phyloP scores from a whole-genome alignment of 2,888 invertebrate species.

The Ophion slaviceki region DNA sequence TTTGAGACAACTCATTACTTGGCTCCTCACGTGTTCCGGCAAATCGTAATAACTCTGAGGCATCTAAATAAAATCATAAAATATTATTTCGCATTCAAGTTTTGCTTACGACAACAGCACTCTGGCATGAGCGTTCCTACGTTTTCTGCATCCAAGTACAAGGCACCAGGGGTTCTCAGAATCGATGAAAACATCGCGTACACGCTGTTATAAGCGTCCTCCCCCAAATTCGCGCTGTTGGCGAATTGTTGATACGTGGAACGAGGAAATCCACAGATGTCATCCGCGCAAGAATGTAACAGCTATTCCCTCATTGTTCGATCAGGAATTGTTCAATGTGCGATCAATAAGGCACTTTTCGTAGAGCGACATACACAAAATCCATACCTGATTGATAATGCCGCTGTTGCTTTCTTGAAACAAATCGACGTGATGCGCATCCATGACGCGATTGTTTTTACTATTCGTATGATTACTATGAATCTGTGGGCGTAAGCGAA shows the following conservation, averaged over 20 bases:
- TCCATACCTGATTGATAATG: slow-evolving; percentile 53
- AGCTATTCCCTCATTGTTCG: slow-evolving; percentile 70
- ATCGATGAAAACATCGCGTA: slow-evolving; percentile 73
- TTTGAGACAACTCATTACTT: slow-evolving; percentile 75
- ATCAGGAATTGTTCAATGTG: not conserved
- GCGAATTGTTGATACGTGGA: slow-evolving; percentile 74
- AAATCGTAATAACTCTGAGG: slow-evolving; percentile 77
- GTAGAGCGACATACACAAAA: not conserved
- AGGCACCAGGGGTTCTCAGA: slow-evolving; percentile 74
- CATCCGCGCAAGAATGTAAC: slow-evolving; percentile 78
- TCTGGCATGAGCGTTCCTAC: slow-evolving; percentile 62
- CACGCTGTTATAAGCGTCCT: slow-evolving; percentile 74
- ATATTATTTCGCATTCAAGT: slow-evolving; percentile 7
- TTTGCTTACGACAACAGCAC: not conserved
- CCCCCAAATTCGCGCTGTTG: slow-evolving; percentile 76
- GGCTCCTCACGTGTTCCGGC: slow-evolving; percentile 75
- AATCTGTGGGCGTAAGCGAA: not conserved
- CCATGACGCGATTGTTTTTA: slow-evolving; percentile 15
- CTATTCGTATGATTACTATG: not conserved
- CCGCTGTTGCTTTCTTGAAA: slow-evolving; percentile 54
- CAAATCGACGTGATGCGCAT: slow-evolving; percentile 45
- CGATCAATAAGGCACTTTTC: not conserved
- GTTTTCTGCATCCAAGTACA: slow-evolving; percentile 76
- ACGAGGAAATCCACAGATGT: slow-evolving; percentile 78
- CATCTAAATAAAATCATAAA: slow-evolving; percentile 73